Evolutionary conservation across 2,113 vertebrate genomes (phyloP).

Genomic region (Elaphurus davidianus): DNA sequence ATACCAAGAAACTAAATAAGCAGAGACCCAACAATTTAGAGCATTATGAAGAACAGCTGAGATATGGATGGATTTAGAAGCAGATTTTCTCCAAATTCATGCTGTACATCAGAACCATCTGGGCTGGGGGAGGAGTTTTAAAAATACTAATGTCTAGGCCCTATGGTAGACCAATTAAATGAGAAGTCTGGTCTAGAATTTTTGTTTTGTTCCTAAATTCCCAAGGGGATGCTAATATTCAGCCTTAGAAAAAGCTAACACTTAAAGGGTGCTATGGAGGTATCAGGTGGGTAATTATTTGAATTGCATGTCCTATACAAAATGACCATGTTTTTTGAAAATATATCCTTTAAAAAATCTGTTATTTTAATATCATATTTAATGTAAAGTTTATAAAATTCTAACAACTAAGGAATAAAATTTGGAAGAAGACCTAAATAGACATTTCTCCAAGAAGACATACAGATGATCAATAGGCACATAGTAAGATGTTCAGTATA

Average conservation of each 20-base stretch:
- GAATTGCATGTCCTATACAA: not conserved
- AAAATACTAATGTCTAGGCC: not conserved
- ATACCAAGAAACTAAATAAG: not conserved
- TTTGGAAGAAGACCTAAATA: not conserved
- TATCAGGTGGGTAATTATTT: not conserved
- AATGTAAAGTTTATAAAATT: not conserved
- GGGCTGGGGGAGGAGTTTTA: fast-evolving
- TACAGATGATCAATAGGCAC: not conserved
- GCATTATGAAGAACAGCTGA: not conserved
- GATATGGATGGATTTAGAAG: not conserved
- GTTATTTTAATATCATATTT: not conserved
- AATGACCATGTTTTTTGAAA: not conserved
- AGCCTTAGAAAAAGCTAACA: not conserved
- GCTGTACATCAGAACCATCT: not conserved
- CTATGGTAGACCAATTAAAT: not conserved
- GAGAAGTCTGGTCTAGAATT: not conserved
- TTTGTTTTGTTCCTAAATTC: not conserved
- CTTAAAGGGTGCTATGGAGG: not conserved
- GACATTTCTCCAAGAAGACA: not conserved
- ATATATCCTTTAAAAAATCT: not conserved
- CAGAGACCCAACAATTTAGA: not conserved
- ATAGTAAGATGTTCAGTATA: not conserved
- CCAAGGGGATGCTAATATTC: not conserved
- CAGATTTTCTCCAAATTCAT: not conserved
- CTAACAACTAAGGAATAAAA: not conserved